Conservation (phyloP, 2,888 invertebrate genomes). For the Hirtodrosophila alboralis region DNA sequence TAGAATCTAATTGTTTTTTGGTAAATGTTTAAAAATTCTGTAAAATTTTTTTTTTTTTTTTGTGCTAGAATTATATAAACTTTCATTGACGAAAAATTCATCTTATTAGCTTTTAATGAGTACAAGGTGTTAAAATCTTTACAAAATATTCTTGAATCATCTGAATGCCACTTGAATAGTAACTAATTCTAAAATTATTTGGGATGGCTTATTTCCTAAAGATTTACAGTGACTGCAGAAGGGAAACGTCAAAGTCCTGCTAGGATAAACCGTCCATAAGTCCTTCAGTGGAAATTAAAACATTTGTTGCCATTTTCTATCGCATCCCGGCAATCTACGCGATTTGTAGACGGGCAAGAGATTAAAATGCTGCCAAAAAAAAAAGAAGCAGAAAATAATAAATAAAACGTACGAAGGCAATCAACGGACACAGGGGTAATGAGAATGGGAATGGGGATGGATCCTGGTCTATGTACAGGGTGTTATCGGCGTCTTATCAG, state of each 20-base stretch:
- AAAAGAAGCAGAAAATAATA: constrained; percentile 41
- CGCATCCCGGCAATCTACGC: constrained; percentile 48
- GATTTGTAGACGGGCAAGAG: constrained; percentile 56
- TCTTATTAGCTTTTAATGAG: too few species aligned
- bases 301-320: constrained; percentile 76
- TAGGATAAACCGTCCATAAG: constrained; percentile 12
- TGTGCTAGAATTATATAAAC: too few species aligned
- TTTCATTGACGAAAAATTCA: too few species aligned
- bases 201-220: neutral
- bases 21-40: too few species aligned
- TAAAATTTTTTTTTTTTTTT: too few species aligned
- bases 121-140: too few species aligned
- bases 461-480: neutral
- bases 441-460: constrained; percentile 6
- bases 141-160: too few species aligned
- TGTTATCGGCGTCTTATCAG: constrained; percentile 59
- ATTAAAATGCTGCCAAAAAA: constrained; percentile 54
- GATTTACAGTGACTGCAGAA: constrained; percentile 15
- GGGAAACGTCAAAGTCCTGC: constrained; percentile 3
- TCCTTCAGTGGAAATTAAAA: constrained; percentile 57
- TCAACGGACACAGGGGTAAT: constrained; percentile 25
- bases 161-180: too few species aligned
- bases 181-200: neutral
- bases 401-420: constrained; percentile 59
- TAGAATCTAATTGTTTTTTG: too few species aligned